phyloP scores from a whole-genome alignment of 2,113 vertebrate species.

The Microtus richardsoni region DNA sequence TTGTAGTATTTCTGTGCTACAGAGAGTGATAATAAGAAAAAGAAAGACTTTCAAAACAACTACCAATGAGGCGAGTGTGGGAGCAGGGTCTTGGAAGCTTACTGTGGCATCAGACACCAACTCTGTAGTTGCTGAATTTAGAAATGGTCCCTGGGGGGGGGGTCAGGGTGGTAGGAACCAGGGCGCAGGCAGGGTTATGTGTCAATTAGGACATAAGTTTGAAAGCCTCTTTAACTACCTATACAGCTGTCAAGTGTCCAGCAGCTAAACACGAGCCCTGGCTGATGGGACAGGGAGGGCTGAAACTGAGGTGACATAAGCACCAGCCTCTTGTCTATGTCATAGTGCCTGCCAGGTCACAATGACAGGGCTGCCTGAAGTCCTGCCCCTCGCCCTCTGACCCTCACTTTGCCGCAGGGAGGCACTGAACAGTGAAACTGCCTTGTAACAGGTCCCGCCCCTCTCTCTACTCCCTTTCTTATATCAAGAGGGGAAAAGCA shows the following conservation, averaged over 20 bases:
- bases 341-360: constrained; percentile 68
- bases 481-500: constrained; percentile 77
- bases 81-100: not conserved
- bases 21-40: not conserved
- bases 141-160: not conserved
- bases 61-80: not conserved
- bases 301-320: constrained; percentile 27
- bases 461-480: constrained; percentile 78
- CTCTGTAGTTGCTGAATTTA: not conserved
- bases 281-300: not conserved
- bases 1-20: not conserved
- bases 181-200: not conserved
- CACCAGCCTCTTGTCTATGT: constrained; percentile 42
- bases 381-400: not conserved
- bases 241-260: not conserved
- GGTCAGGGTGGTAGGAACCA: not conserved
- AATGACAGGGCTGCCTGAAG: constrained; percentile 59
- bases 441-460: constrained; percentile 61
- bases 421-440: constrained; percentile 79
- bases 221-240: not conserved
- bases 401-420: constrained; percentile 79
- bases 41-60: not conserved
- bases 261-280: not conserved
- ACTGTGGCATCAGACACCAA: not conserved
- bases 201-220: not conserved